Evolutionary conservation across 1,140 invertebrate species (phyloP).

Genomic region (Bombyx mori): DNA sequence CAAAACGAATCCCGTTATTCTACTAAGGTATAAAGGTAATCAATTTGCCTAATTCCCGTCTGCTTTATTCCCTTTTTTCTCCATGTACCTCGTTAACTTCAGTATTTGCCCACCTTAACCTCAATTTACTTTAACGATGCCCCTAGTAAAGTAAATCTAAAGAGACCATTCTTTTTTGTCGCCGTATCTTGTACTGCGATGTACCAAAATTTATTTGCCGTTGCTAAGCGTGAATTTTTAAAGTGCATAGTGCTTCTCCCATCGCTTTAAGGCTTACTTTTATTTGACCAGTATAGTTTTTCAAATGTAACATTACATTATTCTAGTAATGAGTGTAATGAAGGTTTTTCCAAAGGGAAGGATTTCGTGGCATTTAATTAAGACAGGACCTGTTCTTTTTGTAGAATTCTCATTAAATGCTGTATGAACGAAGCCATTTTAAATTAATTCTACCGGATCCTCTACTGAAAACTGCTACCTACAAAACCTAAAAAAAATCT

Average conservation of each 20-base stretch:
- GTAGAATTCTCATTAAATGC: not conserved
- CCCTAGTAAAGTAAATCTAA: conserved; percentile 28
- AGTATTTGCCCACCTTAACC: conserved; percentile 29
- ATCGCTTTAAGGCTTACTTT: conserved; percentile 10
- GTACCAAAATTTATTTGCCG: conserved; percentile 14
- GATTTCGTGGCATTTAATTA: conserved; percentile 24
- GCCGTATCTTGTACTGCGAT: conserved; percentile 13
- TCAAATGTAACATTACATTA: conserved; percentile 8
- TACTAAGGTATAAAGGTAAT: conserved; percentile 16
- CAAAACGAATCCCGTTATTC: conserved; percentile 1
- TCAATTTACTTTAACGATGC: conserved; percentile 31
- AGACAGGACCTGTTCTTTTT: conserved; percentile 13
- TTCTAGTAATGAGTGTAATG: conserved; percentile 30
- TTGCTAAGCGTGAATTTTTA: not conserved
- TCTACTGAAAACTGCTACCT: too few relatives aligned
- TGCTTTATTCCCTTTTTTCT: conserved; percentile 14
- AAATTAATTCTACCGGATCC: too few relatives aligned
- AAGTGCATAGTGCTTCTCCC: not conserved
- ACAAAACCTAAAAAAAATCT: too few relatives aligned
- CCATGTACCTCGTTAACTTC: conserved; percentile 22
- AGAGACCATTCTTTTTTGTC: conserved; percentile 28
- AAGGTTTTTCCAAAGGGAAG: conserved; percentile 34
- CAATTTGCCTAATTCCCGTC: conserved; percentile 20
- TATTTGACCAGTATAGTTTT: conserved; percentile 5
- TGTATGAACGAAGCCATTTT: not conserved